Evolutionary conservation across 2,797 vertebrate genomes (phyloP), one percentile per base, ranked within the genome.

Genomic region (Streptopelia turtur): DNA sequence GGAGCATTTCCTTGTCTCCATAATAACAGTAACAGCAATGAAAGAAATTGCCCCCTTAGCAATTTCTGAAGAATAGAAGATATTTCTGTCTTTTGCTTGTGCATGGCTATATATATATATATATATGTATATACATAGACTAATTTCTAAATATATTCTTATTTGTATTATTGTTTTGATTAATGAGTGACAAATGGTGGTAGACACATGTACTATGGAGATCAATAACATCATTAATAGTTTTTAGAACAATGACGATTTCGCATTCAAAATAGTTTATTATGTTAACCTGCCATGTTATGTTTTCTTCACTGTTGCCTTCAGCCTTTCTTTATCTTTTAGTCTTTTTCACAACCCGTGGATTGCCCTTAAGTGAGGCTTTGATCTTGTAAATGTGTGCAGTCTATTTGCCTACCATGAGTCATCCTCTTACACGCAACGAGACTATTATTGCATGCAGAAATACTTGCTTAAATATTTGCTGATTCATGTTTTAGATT

Each of bases 301-400:
- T 45, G 37, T 86, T 89, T 75, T 89, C 8, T 77, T 63, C 66
- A 35, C 13, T 45, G 35, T 43, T 74, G 41, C 70, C 33, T 71
- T 88, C 50, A 66, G 41, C 52, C 35, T 71, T 76, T 86, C 47
- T 71, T 96, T 79, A 82, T 88, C 61, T 93, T 63, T 77, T 27
- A 24, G 18, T 53, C 63, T 50, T 86, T 87, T 82, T 64, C 78
- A 74, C n/a, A 72, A 47, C 3, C 15, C 68, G 77, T n/a, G 81
- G 86, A 95, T 77, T 90, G 70, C 49, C 39, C 60, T 45, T 45
- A 72, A 86, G 59, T 75, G 79, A 76, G 52, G 35, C 90, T 94
- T 91, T 94, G 80, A 90, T 94, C 87, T 86, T 88, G 47, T 39
- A 84, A 90, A 94, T 45, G 3, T 49, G 47, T 60, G 63, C n/a